Percentiles rank a stretch among this genome's conserved stretches.
These are phyloP conservation scores for Bradypus variegatus DNA, from an alignment of 2,797 vertebrate genomes.

Conservation along the genomic window DNA sequence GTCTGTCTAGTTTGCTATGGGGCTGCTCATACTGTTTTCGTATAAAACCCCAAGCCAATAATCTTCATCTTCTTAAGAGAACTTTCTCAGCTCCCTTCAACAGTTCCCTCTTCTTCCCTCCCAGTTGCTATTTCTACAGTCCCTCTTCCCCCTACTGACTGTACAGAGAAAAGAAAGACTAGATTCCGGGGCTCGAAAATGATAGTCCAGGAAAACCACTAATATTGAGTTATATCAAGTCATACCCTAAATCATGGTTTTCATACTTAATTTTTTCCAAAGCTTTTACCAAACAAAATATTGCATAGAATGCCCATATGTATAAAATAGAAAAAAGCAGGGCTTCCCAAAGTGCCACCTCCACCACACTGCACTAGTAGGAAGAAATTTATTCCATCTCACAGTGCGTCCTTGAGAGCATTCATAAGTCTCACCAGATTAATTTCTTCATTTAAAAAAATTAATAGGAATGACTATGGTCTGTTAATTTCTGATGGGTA, in stretches of 20 bases:
- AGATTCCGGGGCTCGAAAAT: constrained; percentile 28
- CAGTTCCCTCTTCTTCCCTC: neutral
- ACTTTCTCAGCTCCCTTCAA: neutral
- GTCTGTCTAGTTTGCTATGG: neutral
- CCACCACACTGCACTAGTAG: neutral
- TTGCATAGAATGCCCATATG: neutral
- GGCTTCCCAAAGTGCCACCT: neutral
- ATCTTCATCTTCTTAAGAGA: neutral
- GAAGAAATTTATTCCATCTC: neutral
- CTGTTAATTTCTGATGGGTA: too few species aligned
- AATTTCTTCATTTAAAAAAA: neutral
- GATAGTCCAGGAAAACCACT: constrained; percentile 26
- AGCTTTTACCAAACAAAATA: neutral
- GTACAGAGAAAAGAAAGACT: neutral
- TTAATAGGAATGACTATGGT: too few species aligned
- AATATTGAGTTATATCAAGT: constrained; percentile 14
- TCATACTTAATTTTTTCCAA: constrained; percentile 9
- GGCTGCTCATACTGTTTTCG: neutral
- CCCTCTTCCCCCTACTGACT: neutral
- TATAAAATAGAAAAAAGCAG: neutral
- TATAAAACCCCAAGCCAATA: neutral
- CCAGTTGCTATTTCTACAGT: constrained; percentile 2
- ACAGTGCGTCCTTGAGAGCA: neutral
- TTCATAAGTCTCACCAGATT: neutral
- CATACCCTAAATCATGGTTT: constrained; percentile 5